Evolutionary conservation across 2,113 vertebrate genomes (phyloP).

Genomic region (Sylvia atricapilla): DNA sequence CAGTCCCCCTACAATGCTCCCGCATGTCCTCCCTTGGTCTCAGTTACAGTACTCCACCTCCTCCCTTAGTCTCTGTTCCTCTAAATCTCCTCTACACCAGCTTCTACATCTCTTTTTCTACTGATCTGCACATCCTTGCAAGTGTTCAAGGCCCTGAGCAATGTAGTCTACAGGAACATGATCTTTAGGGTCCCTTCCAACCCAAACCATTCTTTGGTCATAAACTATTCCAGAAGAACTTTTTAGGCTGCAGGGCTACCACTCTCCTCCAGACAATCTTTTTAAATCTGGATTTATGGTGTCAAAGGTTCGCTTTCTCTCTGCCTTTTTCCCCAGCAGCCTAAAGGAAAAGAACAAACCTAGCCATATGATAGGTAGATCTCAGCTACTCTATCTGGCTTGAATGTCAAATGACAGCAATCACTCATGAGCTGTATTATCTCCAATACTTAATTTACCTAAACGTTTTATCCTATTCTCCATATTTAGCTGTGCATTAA

Average conservation of each 20-base stretch:
- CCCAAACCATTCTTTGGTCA: not conserved
- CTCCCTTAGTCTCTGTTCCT: not conserved
- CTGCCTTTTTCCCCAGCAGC: not conserved
- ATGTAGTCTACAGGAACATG: fast-evolving
- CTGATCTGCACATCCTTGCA: not conserved
- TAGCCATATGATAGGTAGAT: not conserved
- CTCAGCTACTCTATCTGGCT: not conserved
- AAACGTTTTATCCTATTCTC: not conserved
- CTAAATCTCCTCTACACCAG: not conserved
- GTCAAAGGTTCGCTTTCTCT: not conserved
- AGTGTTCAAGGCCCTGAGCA: not conserved
- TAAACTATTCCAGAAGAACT: not conserved
- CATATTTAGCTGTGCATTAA: not conserved
- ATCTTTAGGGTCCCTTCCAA: not conserved
- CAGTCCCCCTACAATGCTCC: fast-evolving
- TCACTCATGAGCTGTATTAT: not conserved
- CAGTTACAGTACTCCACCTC: not conserved
- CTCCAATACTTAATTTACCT: not conserved
- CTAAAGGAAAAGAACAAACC: not conserved
- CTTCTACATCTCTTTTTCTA: not conserved
- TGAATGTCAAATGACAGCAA: not conserved
- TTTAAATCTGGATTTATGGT: not conserved
- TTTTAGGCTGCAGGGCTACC: not conserved
- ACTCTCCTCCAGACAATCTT: not conserved
- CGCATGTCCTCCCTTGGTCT: not conserved